These are phyloP conservation scores for Eupsilia transversa DNA, from an alignment of 2,888 invertebrate genomes.

Conservation along the genomic window DNA sequence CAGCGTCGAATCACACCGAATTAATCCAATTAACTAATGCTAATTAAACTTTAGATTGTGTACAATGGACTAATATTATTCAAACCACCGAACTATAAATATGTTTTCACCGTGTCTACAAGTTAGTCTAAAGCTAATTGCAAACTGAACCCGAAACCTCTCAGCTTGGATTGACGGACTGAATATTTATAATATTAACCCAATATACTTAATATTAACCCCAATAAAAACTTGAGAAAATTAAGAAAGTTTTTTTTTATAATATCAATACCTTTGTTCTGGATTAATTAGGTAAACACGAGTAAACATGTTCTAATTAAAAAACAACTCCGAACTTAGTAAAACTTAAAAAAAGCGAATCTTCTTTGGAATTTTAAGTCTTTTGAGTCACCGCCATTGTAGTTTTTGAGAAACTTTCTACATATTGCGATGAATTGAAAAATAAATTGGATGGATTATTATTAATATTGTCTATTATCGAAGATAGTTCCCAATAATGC, in stretches of 20 bases:
- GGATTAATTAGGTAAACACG: neutral
- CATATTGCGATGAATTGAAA: neutral
- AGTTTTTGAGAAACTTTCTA: neutral
- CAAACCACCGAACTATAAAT: conserved; percentile 30
- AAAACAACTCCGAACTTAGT: conserved; percentile 2
- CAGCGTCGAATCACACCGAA: conserved; percentile 15
- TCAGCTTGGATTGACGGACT: conserved; percentile 5
- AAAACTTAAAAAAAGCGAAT: neutral
- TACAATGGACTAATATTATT: conserved; percentile 20
- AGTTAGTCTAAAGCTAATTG: conserved; percentile 22
- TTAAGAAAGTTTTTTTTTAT: neutral
- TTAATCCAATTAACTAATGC: neutral
- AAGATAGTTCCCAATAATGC: neutral
- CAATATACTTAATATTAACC: conserved; percentile 24
- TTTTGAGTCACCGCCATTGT: no score
- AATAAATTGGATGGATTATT: neutral
- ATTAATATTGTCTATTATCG: neutral
- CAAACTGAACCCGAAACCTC: conserved; percentile 26
- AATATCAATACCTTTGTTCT: neutral
- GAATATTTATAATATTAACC: conserved; percentile 38
- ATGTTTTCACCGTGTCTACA: conserved; percentile 10
- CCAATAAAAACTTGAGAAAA: conserved; percentile 1
- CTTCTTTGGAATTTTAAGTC: conserved; percentile 3
- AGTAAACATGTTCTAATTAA: conserved; percentile 5
- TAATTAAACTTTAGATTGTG: conserved; percentile 17